These are phyloP conservation scores for Diadromus collaris DNA, from an alignment of 2,888 invertebrate species.

Conservation along the genomic window DNA sequence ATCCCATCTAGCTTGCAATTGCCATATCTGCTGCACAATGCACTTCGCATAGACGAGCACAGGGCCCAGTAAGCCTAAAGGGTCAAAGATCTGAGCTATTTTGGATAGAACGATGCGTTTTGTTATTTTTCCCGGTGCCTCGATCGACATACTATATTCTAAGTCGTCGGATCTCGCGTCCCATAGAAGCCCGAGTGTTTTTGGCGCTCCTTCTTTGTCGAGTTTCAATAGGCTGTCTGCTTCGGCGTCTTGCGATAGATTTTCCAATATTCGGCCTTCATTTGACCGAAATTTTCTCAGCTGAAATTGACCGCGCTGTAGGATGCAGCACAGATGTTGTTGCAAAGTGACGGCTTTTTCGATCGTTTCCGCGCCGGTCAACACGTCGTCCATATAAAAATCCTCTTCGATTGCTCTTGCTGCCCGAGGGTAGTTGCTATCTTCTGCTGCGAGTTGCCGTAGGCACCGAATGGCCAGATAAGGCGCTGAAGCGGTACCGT, in stretches of 20 bases:
- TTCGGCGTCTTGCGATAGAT: conserved; percentile 18
- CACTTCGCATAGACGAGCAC: conserved; percentile 41
- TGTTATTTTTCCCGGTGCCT: conserved; percentile 1
- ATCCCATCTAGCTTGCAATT: conserved; percentile 33
- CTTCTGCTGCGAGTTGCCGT: conserved; percentile 47
- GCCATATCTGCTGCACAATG: conserved; percentile 47
- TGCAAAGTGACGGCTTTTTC: conserved; percentile 15
- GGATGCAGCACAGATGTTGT: background rate
- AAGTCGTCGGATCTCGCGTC: conserved; percentile 40
- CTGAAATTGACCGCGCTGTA: conserved; percentile 37
- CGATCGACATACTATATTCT: conserved; percentile 43
- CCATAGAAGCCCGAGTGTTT: conserved; percentile 55
- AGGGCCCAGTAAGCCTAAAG: conserved; percentile 52
- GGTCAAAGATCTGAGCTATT: conserved; percentile 56
- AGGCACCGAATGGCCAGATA: conserved; percentile 55
- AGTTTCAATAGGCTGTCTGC: conserved; percentile 47
- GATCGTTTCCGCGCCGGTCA: conserved; percentile 43
- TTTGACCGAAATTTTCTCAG: conserved; percentile 53
- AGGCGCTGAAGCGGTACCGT: conserved; percentile 44
- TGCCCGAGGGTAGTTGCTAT: conserved; percentile 27
- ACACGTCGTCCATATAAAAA: conserved; percentile 56
- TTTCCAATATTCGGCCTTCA: conserved; percentile 2
- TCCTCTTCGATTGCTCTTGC: conserved; percentile 37
- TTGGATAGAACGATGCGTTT: conserved; percentile 47
- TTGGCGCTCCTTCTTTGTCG: conserved; percentile 40